phyloP scores from a whole-genome alignment of 2,888 invertebrate genomes.

The Megastigmus dorsalis region DNA sequence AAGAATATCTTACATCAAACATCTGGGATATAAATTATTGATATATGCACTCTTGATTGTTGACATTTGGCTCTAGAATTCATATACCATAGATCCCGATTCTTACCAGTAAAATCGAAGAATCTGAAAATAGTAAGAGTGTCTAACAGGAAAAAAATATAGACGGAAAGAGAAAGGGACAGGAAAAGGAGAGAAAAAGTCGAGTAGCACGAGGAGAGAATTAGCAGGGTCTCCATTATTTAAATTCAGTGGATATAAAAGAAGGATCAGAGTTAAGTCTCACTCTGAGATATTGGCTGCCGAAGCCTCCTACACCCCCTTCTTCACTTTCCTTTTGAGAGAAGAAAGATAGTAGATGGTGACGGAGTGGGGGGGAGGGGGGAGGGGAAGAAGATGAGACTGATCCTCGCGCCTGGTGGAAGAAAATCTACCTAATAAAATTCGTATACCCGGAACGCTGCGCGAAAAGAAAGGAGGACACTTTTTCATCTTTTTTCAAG shows the following conservation, averaged over 20 bases:
- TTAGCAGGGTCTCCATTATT: slow-evolving; percentile 67
- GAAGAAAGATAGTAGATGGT: too few species aligned
- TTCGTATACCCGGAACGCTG: slow-evolving; percentile 52
- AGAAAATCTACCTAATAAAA: slow-evolving; percentile 66
- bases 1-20: too few species aligned
- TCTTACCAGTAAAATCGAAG: too few species aligned
- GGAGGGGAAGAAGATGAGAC: slow-evolving; percentile 34
- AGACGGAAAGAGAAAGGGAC: not conserved
- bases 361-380: slow-evolving; percentile 29
- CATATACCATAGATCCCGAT: too few species aligned
- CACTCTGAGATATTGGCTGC: slow-evolving; percentile 68
- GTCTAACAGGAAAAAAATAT: not conserved
- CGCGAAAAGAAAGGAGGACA: not conserved
- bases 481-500: not conserved
- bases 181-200: slow-evolving; percentile 42
- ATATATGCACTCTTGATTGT: too few species aligned
- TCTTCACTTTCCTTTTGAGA: slow-evolving; percentile 53
- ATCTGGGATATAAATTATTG: too few species aligned
- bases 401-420: slow-evolving; percentile 24
- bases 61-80: too few species aligned
- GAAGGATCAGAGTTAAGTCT: slow-evolving; percentile 68
- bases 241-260: slow-evolving; percentile 68
- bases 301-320: slow-evolving; percentile 57
- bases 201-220: slow-evolving; percentile 62
- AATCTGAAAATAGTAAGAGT: not conserved